phyloP scores from a whole-genome alignment of 1,140 invertebrate genomes.

The Galendromus occidentalis region DNA sequence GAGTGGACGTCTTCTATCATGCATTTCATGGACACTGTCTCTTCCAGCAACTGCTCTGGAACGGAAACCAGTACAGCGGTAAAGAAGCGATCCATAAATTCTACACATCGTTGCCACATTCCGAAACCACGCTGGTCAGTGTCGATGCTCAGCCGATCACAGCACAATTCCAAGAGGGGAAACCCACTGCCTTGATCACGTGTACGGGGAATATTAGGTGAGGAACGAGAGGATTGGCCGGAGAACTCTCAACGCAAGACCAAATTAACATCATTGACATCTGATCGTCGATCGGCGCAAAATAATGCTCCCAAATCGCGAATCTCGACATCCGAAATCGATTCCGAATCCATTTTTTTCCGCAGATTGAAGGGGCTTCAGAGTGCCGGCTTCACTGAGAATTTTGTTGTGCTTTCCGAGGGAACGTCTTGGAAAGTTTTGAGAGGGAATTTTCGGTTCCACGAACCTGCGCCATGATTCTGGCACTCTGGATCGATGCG shows the following conservation, averaged over 20 bases:
- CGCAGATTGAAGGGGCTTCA: neutral
- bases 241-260: no score
- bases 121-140: neutral
- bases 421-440: neutral
- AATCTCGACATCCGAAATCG: no score
- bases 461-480: neutral
- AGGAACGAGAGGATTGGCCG: no score
- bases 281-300: no score
- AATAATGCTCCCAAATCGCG: no score
- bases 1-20: no score
- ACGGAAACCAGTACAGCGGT: neutral
- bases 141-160: neutral
- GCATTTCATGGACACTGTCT: neutral
- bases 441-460: neutral
- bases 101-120: neutral
- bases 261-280: no score
- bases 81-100: neutral
- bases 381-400: constrained; percentile 3
- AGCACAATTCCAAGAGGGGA: neutral
- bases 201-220: neutral
- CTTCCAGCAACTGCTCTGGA: constrained; percentile 3
- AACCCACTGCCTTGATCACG: neutral
- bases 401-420: neutral
- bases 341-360: no score
- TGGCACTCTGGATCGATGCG: no score